Percentiles rank a stretch among this genome's conserved stretches.
phyloP scores from a whole-genome alignment of 2,888 invertebrate genomes.

The Diarsia dahlii region DNA sequence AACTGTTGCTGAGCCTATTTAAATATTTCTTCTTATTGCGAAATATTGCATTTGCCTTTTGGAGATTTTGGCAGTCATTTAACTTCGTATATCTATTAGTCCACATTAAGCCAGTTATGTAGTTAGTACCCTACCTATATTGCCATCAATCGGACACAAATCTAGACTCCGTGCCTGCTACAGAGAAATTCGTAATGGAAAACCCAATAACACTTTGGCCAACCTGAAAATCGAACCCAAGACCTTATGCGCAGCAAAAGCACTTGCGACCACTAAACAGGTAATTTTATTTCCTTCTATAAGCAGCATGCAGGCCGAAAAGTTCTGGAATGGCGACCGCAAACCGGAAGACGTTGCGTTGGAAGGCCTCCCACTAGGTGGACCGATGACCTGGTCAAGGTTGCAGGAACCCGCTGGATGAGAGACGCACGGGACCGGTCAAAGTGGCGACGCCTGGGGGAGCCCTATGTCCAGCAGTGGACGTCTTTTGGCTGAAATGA shows the following conservation, averaged over 20 bases:
- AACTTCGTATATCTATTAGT: neutral
- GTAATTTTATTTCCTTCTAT: neutral
- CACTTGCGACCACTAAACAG: neutral
- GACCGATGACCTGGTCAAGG: too few relatives aligned
- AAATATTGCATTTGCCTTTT: neutral
- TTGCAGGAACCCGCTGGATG: too few relatives aligned
- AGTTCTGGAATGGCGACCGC: too few relatives aligned
- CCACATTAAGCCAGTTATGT: neutral
- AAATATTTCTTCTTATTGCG: neutral
- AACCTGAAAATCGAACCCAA: neutral
- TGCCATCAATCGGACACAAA: neutral
- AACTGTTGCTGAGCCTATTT: conserved; percentile 32
- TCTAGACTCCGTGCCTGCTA: too few relatives aligned
- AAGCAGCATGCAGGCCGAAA: too few relatives aligned
- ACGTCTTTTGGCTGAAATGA: too few relatives aligned
- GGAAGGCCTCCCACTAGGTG: too few relatives aligned
- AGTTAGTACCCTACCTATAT: neutral
- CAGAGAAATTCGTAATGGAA: too few relatives aligned
- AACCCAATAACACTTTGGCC: neutral
- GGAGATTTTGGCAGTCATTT: neutral
- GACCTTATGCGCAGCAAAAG: neutral
- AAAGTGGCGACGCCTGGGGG: too few relatives aligned
- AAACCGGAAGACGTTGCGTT: too few relatives aligned
- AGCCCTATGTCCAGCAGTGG: too few relatives aligned
- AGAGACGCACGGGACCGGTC: too few relatives aligned